phyloP scores from a whole-genome alignment of 2,113 vertebrate genomes.

The Camelus dromedarius region DNA sequence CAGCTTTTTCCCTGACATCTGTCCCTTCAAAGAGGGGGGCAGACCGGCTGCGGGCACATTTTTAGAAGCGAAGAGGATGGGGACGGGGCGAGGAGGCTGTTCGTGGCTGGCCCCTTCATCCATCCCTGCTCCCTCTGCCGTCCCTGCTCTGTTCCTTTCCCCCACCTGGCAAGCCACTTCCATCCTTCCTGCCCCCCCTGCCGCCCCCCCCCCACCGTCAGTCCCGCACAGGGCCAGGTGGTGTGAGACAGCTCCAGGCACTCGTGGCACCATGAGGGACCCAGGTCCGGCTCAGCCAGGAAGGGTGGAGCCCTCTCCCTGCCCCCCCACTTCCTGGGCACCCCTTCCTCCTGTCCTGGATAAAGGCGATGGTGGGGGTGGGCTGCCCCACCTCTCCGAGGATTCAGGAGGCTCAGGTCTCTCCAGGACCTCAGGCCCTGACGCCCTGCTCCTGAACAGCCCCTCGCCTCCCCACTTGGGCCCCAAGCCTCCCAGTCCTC shows the following conservation, averaged over 20 bases:
- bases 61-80: background rate
- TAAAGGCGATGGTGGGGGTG: background rate
- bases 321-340: background rate
- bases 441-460: too few species aligned
- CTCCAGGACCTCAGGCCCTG: background rate
- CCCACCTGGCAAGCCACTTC: background rate
- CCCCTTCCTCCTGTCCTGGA: background rate
- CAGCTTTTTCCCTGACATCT: conserved; percentile 75
- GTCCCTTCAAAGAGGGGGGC: conserved; percentile 38
- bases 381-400: background rate
- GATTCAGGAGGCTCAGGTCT: background rate
- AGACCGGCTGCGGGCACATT: background rate
- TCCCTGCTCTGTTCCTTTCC: background rate
- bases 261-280: background rate
- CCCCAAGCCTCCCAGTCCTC: background rate
- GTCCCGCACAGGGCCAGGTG: background rate
- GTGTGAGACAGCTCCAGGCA: background rate
- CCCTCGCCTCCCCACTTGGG: too few species aligned
- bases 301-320: background rate
- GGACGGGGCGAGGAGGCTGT: too few species aligned
- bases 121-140: background rate
- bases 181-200: background rate
- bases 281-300: background rate
- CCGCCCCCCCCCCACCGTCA: too few species aligned
- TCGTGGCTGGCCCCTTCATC: background rate